These are phyloP conservation scores for Tyrannus savana DNA, from an alignment of 2,113 vertebrate genomes.

Conservation along the genomic window DNA sequence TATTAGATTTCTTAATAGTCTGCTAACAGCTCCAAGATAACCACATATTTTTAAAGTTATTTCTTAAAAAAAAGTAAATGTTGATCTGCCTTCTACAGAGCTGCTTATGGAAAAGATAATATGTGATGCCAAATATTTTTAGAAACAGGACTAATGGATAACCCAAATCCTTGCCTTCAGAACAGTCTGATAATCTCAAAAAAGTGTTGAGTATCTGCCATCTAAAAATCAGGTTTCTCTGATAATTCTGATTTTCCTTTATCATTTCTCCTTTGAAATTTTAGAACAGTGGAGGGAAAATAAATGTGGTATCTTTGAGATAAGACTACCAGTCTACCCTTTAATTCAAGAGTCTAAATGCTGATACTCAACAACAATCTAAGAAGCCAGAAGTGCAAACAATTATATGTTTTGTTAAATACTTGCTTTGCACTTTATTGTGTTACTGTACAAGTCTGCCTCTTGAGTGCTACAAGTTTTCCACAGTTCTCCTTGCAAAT, in stretches of 20 bases:
- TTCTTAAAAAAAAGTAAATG: neutral
- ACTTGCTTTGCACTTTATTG: neutral
- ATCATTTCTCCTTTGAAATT: conserved; percentile 2
- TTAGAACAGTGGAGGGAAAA: neutral
- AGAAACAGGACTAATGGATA: conserved; percentile 12
- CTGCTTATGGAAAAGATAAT: neutral
- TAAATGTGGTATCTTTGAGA: neutral
- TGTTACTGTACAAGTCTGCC: neutral
- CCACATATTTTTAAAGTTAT: neutral
- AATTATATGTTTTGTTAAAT: neutral
- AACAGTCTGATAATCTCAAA: neutral
- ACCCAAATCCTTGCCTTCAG: neutral
- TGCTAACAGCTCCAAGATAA: neutral
- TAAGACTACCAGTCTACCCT: neutral
- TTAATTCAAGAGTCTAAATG: neutral
- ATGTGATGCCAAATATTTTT: conserved; percentile 17
- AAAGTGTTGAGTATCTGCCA: neutral
- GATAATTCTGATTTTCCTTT: neutral
- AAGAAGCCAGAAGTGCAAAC: neutral
- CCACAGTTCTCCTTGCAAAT: neutral
- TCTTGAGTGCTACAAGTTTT: neutral
- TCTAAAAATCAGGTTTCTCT: conserved; percentile 3
- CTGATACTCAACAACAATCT: neutral
- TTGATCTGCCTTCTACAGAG: neutral
- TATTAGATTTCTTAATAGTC: neutral